A percentile compares a stretch with the other conserved stretches of the same genome.
Evolutionary conservation across 1,140 invertebrate species (phyloP).

Genomic region (Bicyclus anynana): DNA sequence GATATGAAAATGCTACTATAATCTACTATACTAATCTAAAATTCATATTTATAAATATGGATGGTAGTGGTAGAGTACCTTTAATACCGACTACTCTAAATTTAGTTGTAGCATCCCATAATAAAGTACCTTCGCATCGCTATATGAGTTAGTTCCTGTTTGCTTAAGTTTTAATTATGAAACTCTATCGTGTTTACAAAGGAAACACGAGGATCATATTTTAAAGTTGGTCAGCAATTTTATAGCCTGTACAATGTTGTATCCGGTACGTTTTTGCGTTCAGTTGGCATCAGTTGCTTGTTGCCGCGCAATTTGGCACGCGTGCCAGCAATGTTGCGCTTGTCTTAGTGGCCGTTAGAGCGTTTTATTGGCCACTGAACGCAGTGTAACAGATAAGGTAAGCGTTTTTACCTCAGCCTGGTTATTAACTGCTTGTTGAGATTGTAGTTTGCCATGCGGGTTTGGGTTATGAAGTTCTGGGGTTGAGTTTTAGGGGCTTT

Average conservation of each 20-base stretch:
- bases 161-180: no score
- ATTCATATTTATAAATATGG: no score
- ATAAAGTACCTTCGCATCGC: no score
- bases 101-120: no score
- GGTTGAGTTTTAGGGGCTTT: no score
- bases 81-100: no score
- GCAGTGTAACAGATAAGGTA: conserved; percentile 11
- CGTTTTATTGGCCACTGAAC: conserved; percentile 13
- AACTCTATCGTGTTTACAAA: neutral
- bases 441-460: no score
- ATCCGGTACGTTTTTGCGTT: neutral
- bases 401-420: neutral
- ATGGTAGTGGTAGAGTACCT: no score
- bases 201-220: neutral
- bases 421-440: neutral
- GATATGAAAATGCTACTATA: no score
- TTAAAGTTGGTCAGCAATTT: neutral
- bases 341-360: conserved; percentile 21
- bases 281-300: conserved; percentile 12
- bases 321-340: conserved; percentile 12
- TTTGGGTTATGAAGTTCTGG: no score
- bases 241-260: conserved; percentile 1
- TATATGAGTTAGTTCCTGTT: no score
- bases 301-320: conserved; percentile 17
- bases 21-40: no score